These are phyloP conservation scores for Botia almorhae DNA, from an alignment of 2,797 vertebrate species.

Conservation along the genomic window DNA sequence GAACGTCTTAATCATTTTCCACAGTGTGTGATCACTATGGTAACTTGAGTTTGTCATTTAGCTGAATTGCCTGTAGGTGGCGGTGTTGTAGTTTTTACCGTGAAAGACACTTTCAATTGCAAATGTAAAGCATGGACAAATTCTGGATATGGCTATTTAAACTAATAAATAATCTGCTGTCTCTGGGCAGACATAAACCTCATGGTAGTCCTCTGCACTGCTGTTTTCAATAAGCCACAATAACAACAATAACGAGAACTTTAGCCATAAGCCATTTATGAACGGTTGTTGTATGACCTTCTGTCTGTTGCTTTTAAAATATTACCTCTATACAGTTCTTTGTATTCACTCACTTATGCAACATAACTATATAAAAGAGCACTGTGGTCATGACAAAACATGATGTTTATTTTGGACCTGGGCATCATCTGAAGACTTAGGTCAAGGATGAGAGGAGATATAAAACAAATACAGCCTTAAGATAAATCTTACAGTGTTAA, in stretches of 20 bases:
- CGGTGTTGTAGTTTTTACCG: conserved; percentile 11
- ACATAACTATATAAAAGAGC: conserved; percentile 48
- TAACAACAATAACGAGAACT: conserved; percentile 31
- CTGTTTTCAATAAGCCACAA: conserved; percentile 23
- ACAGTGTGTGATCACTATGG: background rate
- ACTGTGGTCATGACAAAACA: conserved; percentile 43
- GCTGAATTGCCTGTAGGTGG: conserved; percentile 55
- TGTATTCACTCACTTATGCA: conserved; percentile 40
- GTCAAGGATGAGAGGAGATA: conserved; percentile 41
- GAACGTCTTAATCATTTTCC: background rate
- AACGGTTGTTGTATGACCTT: conserved; percentile 22
- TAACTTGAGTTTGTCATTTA: background rate
- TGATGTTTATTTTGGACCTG: conserved; percentile 28
- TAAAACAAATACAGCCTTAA: conserved; percentile 31
- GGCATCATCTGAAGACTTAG: conserved; percentile 15
- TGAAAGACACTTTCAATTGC: background rate
- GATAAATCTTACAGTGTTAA: conserved; percentile 40
- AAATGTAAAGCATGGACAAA: conserved; percentile 6
- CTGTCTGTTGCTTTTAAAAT: conserved; percentile 13
- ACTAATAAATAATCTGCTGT: conserved; percentile 19
- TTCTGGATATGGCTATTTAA: conserved; percentile 16
- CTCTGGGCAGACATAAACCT: conserved; percentile 27
- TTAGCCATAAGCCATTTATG: conserved; percentile 7
- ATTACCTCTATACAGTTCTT: conserved; percentile 5
- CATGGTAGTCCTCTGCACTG: conserved; percentile 1